phyloP scores from a whole-genome alignment of 2,888 invertebrate genomes.

The Sisyra nigra region DNA sequence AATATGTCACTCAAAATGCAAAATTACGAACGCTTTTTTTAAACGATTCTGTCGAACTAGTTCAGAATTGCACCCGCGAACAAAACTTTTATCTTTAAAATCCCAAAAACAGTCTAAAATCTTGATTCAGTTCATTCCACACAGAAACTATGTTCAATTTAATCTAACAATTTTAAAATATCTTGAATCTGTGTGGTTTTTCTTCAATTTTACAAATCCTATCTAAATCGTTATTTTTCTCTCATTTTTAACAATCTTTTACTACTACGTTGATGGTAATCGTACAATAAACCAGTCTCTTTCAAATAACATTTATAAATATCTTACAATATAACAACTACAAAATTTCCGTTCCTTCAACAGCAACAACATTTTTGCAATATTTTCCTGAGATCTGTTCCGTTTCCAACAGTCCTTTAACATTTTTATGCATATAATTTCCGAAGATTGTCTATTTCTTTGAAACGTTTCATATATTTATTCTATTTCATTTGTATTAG shows the following conservation, averaged over 20 bases:
- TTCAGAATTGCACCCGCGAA: too few relatives aligned
- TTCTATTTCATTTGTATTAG: neutral
- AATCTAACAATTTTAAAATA: too few relatives aligned
- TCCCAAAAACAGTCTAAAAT: too few relatives aligned
- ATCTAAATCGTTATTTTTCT: neutral
- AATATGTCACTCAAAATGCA: too few relatives aligned
- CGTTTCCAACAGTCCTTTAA: neutral
- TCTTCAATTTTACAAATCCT: neutral
- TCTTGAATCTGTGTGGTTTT: neutral
- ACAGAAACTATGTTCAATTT: too few relatives aligned
- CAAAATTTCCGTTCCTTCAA: neutral
- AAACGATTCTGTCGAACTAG: too few relatives aligned
- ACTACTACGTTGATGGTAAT: neutral
- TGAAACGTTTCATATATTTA: neutral
- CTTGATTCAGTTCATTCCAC: too few relatives aligned
- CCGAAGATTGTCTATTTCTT: neutral
- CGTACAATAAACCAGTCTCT: neutral
- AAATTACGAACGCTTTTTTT: too few relatives aligned
- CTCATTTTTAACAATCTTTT: neutral
- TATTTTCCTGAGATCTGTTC: slow-evolving; percentile 7
- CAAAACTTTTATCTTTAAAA: too few relatives aligned
- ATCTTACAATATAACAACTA: neutral
- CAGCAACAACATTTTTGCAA: slow-evolving; percentile 2
- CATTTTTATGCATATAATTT: too few relatives aligned
- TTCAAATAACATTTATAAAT: neutral